These are phyloP conservation scores for Myotis findleyi DNA, from an alignment of 2,797 vertebrate species.

Conservation along the genomic window DNA sequence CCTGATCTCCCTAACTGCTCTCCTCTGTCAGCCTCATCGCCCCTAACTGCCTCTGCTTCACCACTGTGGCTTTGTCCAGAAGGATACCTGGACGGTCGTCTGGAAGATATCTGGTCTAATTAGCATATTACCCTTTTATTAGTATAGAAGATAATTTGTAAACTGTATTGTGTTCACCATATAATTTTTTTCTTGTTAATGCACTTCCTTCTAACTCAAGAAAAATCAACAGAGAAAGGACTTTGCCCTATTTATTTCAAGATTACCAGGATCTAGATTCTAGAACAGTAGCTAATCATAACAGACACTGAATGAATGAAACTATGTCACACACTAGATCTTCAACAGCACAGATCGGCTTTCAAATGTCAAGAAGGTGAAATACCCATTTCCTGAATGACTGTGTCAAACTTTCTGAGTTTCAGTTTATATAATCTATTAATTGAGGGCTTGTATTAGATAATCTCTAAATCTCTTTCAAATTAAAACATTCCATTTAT, in stretches of 20 bases:
- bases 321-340: neutral
- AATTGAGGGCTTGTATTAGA: neutral
- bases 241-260: conserved; percentile 17
- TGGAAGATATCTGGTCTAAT: too few relatives aligned
- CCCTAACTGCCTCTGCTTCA: too few relatives aligned
- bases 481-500: conserved; percentile 11
- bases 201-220: neutral
- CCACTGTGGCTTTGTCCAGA: too few relatives aligned
- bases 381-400: neutral
- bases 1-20: too few relatives aligned
- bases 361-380: conserved; percentile 32
- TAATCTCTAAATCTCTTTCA: neutral
- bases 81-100: too few relatives aligned
- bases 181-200: conserved; percentile 15
- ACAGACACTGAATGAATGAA: neutral
- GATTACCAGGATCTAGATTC: neutral
- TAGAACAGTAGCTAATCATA: conserved; percentile 10
- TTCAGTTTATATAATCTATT: conserved; percentile 22
- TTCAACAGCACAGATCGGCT: conserved; percentile 16
- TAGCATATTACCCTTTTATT: too few relatives aligned
- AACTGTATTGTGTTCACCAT: neutral
- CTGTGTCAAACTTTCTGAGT: neutral
- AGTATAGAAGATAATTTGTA: neutral
- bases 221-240: conserved; percentile 28
- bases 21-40: too few relatives aligned